A percentile compares a stretch with the other conserved stretches of the same genome.
phyloP scores from a whole-genome alignment of 2,888 invertebrate species.

The Molorchus minor region DNA sequence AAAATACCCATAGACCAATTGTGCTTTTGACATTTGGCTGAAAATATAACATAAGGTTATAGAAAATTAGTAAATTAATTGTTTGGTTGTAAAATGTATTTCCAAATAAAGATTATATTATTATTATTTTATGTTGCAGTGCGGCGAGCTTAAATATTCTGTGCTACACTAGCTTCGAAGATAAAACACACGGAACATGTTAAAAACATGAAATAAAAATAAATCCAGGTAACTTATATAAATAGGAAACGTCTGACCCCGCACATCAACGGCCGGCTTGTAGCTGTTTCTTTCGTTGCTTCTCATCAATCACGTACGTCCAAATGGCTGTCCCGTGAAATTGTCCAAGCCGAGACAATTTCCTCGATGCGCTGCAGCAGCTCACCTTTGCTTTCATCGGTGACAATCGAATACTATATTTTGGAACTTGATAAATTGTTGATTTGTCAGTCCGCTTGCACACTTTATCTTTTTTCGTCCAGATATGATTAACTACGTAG shows the following conservation, averaged over 20 bases:
- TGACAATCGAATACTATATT: conserved; percentile 43
- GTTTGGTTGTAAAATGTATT: too few species aligned
- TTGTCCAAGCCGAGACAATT: conserved; percentile 24
- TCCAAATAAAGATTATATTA: too few species aligned
- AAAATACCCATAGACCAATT: too few species aligned
- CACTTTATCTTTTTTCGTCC: background rate
- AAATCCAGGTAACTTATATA: conserved; percentile 19
- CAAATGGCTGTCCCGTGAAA: conserved; percentile 18
- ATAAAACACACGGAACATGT: background rate
- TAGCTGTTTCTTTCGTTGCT: conserved; percentile 20
- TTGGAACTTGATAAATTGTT: conserved; percentile 34
- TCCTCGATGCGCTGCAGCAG: background rate
- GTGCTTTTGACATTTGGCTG: too few species aligned
- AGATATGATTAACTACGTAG: background rate
- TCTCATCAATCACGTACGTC: conserved; percentile 25
- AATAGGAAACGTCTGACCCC: conserved; percentile 2
- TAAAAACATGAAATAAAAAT: conserved; percentile 4
- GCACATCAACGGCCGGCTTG: background rate
- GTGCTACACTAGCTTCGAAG: background rate
- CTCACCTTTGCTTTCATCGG: conserved; percentile 34
- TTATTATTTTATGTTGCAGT: too few species aligned
- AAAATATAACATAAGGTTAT: too few species aligned
- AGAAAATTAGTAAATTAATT: too few species aligned
- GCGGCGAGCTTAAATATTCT: background rate
- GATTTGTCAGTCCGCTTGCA: conserved; percentile 30